Conservation (phyloP, 1,140 invertebrate genomes). For the Anastrepha obliqua region DNA sequence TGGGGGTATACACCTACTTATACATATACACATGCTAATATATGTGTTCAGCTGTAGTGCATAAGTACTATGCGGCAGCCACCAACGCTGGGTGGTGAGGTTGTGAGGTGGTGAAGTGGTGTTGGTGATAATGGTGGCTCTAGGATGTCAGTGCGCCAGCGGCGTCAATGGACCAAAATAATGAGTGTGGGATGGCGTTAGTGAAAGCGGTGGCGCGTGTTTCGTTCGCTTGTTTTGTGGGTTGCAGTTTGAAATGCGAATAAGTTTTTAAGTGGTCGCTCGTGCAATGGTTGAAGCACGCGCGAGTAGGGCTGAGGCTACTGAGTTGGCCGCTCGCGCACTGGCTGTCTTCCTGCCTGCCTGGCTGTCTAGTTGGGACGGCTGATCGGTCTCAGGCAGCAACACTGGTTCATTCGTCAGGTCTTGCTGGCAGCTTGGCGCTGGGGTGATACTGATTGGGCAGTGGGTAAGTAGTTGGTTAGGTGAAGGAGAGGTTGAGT, state of each 20-base stretch:
- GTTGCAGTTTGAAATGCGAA: constrained; percentile 60
- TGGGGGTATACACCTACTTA: not conserved
- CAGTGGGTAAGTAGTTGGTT: constrained; percentile 28
- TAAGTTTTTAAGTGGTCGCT: constrained; percentile 61
- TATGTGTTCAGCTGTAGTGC: not conserved
- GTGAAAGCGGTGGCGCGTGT: constrained; percentile 48
- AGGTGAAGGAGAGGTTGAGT: not conserved
- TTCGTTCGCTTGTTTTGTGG: constrained; percentile 56
- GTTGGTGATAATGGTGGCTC: constrained; percentile 27
- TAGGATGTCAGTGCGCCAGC: constrained; percentile 15
- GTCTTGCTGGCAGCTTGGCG: not conserved
- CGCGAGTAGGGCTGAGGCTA: not conserved
- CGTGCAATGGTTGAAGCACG: constrained; percentile 9
- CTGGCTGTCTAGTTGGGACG: not conserved
- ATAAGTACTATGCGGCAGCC: constrained; percentile 37
- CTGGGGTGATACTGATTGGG: not conserved
- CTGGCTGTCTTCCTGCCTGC: not conserved
- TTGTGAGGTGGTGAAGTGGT: not conserved
- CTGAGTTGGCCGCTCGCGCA: not conserved
- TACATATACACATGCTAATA: not conserved
- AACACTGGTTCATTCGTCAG: constrained; percentile 11
- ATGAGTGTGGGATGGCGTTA: constrained; percentile 60
- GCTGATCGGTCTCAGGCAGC: constrained; percentile 27
- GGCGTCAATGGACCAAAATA: constrained; percentile 74
- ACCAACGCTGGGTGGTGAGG: not conserved